phyloP scores from a whole-genome alignment of 2,888 invertebrate genomes.

The Ophioninae sp. region DNA sequence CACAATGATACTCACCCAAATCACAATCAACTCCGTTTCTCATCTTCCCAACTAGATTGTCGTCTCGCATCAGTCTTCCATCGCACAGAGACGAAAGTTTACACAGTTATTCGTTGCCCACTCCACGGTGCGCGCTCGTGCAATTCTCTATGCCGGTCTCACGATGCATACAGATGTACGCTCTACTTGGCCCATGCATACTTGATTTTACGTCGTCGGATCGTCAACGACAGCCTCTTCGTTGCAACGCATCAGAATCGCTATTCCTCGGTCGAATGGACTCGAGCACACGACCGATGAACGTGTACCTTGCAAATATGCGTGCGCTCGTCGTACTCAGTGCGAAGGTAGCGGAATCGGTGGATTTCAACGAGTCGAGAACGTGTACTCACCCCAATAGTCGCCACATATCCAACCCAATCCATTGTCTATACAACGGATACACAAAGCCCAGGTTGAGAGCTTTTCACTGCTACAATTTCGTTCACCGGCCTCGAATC shows the following conservation, averaged over 20 bases:
- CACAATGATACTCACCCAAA: background rate
- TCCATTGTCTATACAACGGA: background rate
- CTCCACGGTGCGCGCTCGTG: background rate
- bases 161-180: constrained; percentile 5
- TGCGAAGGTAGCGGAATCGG: background rate
- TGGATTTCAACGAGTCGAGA: constrained; percentile 9
- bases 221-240: constrained; percentile 33
- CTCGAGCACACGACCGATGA: constrained; percentile 20
- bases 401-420: background rate
- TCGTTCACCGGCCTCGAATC: constrained; percentile 14
- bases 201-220: constrained; percentile 25
- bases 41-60: background rate
- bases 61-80: background rate
- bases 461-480: constrained; percentile 41
- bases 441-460: constrained; percentile 24
- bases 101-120: background rate
- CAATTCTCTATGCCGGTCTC: background rate
- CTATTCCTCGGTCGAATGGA: constrained; percentile 34
- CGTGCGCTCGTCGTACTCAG: constrained; percentile 3
- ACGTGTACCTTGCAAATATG: constrained; percentile 30
- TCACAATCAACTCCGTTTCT: background rate
- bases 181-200: constrained; percentile 30
- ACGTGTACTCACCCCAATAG: constrained; percentile 13
- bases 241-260: constrained; percentile 49
- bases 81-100: background rate